Evolutionary conservation across 30 jellyfish, hydroid and myxozoan species (phyloP).

Genomic region (Aurelia aurita): DNA sequence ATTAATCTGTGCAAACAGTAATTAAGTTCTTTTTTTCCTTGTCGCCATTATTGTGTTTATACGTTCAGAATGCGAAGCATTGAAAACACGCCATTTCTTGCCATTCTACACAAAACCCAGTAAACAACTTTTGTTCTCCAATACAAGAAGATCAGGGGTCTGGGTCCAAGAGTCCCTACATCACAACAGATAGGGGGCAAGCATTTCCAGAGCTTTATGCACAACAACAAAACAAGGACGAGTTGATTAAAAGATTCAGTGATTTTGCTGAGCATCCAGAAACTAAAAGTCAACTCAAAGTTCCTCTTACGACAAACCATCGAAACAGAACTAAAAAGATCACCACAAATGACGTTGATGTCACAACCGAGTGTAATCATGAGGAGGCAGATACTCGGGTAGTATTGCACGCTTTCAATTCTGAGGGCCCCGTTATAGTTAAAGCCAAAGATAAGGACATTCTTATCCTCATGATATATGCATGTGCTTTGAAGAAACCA

Average conservation of each 20-base stretch:
- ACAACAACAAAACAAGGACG: conserved; percentile 62
- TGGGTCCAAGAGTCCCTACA: conserved; percentile 67
- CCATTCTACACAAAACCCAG: too few species aligned
- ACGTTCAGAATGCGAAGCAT: too few species aligned
- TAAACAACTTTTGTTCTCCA: too few species aligned
- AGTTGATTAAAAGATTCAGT: conserved; percentile 46
- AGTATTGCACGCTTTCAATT: conserved; percentile 54
- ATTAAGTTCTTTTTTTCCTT: too few species aligned
- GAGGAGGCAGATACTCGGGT: conserved; percentile 71
- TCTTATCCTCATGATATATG: conserved; percentile 63
- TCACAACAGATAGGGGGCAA: conserved; percentile 43
- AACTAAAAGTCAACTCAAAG: conserved; percentile 51
- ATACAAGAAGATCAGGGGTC: too few species aligned
- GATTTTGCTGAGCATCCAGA: conserved; percentile 66
- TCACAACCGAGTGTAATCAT: conserved; percentile 57
- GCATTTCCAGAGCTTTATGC: conserved; percentile 44
- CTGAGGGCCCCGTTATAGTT: conserved; percentile 52
- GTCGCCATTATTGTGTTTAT: too few species aligned
- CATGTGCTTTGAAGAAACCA: conserved; percentile 54
- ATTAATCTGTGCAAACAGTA: too few species aligned
- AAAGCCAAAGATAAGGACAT: conserved; percentile 58
- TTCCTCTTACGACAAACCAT: conserved; percentile 63
- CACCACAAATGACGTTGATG: conserved; percentile 49
- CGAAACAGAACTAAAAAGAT: conserved; percentile 45
- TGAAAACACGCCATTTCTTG: too few species aligned